phyloP scores from a whole-genome alignment of 2,888 invertebrate species.

The Nomada fucata region DNA sequence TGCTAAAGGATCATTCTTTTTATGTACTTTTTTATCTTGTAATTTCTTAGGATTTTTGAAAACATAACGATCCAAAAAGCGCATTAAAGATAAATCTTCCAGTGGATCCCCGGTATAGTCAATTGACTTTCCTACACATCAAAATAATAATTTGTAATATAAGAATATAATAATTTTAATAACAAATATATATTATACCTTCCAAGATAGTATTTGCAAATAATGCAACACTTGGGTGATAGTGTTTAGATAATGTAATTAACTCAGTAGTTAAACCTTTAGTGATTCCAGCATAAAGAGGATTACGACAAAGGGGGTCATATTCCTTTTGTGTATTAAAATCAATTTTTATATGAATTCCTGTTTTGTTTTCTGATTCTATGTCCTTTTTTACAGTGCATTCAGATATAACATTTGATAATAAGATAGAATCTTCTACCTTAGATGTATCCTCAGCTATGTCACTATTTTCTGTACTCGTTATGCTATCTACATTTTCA shows the following conservation, averaged over 20 bases:
- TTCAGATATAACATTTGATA: conserved; percentile 70
- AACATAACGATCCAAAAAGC: conserved; percentile 97
- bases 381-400: conserved; percentile 23
- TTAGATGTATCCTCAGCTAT: conserved; percentile 35
- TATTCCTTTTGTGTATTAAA: conserved; percentile 84
- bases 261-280: conserved; percentile 91
- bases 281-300: conserved; percentile 92
- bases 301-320: conserved; percentile 92
- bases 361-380: conserved; percentile 14
- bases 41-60: conserved; percentile 95
- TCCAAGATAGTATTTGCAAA: conserved; percentile 93
- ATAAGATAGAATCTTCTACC: conserved; percentile 64
- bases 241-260: conserved; percentile 89
- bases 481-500: conserved; percentile 27
- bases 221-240: conserved; percentile 95
- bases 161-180: not conserved
- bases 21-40: conserved; percentile 84
- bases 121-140: conserved; percentile 87
- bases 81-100: conserved; percentile 94
- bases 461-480: conserved; percentile 21
- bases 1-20: conserved; percentile 88
- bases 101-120: conserved; percentile 97
- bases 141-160: conserved; percentile 15
- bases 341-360: conserved; percentile 37
- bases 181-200: conserved; percentile 83